Conservation (phyloP, 2,113 vertebrate species). For the Melanerpes aurifrons region DNA sequence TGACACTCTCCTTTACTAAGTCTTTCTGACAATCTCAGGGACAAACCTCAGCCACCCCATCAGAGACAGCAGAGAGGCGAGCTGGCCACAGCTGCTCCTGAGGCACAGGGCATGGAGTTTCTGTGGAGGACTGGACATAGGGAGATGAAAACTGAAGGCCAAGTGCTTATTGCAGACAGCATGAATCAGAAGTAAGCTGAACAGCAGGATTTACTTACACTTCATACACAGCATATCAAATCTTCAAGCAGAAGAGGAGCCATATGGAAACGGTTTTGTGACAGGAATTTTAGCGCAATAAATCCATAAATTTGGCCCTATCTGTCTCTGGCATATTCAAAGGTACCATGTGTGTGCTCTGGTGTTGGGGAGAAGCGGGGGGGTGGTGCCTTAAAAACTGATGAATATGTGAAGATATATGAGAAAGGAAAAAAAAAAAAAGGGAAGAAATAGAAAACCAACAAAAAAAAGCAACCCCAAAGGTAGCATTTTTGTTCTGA, state of each 20-base stretch:
- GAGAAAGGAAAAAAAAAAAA: background rate
- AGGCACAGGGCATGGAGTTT: rapidly evolving
- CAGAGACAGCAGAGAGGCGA: background rate
- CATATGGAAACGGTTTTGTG: slow-evolving; percentile 50
- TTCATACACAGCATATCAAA: slow-evolving; percentile 39
- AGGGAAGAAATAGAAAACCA: too few species aligned
- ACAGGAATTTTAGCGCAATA: slow-evolving; percentile 52
- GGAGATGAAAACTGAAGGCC: background rate
- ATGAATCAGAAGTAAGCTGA: slow-evolving; percentile 24
- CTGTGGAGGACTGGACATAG: background rate
- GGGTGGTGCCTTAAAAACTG: background rate
- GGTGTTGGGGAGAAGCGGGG: background rate
- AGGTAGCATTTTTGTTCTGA: slow-evolving; percentile 13
- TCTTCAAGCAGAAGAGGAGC: slow-evolving; percentile 26
- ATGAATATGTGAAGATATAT: background rate
- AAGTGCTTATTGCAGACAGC: background rate
- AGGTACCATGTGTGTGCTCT: background rate
- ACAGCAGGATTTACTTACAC: slow-evolving; percentile 56
- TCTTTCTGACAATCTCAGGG: background rate
- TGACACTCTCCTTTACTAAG: background rate
- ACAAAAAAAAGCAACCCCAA: background rate
- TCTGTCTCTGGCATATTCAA: slow-evolving; percentile 31
- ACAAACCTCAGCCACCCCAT: rapidly evolving
- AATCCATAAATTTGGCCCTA: slow-evolving; percentile 53
- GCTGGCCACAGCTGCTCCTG: background rate